phyloP scores from a whole-genome alignment of 1,140 invertebrate genomes.

The Drosophila nigrodunni region DNA sequence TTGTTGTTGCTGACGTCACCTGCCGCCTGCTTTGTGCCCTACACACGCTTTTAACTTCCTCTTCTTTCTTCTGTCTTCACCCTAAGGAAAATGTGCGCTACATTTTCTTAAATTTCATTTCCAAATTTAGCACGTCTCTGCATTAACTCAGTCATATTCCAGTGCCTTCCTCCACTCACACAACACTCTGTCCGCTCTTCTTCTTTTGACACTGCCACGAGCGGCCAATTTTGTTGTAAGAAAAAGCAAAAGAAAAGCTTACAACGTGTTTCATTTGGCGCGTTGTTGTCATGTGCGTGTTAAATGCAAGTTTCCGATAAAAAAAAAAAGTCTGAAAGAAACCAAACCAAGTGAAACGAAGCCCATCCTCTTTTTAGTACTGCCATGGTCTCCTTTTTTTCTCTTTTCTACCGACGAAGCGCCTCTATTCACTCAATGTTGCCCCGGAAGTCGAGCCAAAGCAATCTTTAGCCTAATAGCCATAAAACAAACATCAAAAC shows the following conservation, averaged over 20 bases:
- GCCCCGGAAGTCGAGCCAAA: conserved; percentile 10
- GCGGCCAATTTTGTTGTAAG: not conserved
- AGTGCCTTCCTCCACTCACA: not conserved
- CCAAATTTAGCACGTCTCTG: conserved; percentile 74
- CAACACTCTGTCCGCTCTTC: not conserved
- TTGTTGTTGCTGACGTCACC: conserved; percentile 32
- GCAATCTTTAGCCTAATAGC: conserved; percentile 44
- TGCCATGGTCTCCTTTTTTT: too few species aligned
- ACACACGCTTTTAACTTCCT: not conserved
- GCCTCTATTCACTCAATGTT: not conserved
- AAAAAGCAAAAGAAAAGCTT: conserved; percentile 12
- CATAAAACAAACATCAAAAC: conserved; percentile 49
- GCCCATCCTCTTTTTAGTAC: not conserved
- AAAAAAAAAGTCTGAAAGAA: conserved; percentile 29
- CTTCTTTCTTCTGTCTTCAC: conserved; percentile 35
- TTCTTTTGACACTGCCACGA: not conserved
- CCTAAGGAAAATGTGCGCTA: conserved; percentile 25
- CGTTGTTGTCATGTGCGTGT: conserved; percentile 65
- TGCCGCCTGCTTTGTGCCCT: conserved; percentile 4
- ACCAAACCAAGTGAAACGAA: conserved; percentile 2
- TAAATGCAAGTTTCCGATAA: conserved; percentile 68
- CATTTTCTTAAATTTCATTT: conserved; percentile 76
- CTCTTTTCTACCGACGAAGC: not conserved
- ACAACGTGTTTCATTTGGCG: conserved; percentile 31
- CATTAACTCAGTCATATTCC: conserved; percentile 26